Percentiles rank a stretch among this genome's conserved stretches.
Evolutionary conservation across 1,140 invertebrate species (phyloP).

Genomic region (Drosophila murphyi): DNA sequence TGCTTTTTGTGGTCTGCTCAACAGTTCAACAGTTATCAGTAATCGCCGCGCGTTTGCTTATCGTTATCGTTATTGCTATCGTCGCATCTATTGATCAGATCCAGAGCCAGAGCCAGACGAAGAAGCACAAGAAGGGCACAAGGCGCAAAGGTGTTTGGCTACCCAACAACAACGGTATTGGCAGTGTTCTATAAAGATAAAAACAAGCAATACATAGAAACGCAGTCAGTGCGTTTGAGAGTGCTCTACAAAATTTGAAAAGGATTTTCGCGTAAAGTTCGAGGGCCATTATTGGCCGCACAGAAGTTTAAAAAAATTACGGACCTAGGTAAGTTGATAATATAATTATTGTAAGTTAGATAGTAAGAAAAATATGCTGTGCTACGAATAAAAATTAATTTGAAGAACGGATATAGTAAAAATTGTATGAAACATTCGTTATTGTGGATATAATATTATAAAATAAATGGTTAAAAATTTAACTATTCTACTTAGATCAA

Average conservation of each 20-base stretch:
- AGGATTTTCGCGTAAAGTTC: conserved; percentile 23
- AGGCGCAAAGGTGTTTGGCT: conserved; percentile 10
- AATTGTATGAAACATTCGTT: no score
- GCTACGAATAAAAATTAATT: background rate
- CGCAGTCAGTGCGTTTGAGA: conserved; percentile 15
- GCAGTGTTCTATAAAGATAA: background rate
- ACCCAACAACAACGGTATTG: conserved; percentile 10
- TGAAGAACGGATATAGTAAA: no score
- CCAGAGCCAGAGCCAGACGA: conserved; percentile 14
- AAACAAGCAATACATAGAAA: background rate
- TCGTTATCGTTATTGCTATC: conserved; percentile 28
- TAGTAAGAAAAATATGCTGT: background rate
- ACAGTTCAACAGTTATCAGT: conserved; percentile 15
- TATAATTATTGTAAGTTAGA: background rate
- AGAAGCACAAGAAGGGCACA: conserved; percentile 7
- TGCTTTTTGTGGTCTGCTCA: conserved; percentile 1
- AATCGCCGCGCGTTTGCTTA: conserved; percentile 30
- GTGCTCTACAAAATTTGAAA: conserved; percentile 14
- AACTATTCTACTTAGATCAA: no score
- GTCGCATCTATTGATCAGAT: conserved; percentile 18
- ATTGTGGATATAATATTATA: no score
- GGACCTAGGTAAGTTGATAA: conserved; percentile 33
- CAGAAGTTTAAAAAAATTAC: conserved; percentile 11
- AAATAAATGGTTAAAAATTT: no score
- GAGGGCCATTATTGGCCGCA: conserved; percentile 21